Conservation (phyloP, 2,113 vertebrate species). For the Dipodomys merriami region DNA sequence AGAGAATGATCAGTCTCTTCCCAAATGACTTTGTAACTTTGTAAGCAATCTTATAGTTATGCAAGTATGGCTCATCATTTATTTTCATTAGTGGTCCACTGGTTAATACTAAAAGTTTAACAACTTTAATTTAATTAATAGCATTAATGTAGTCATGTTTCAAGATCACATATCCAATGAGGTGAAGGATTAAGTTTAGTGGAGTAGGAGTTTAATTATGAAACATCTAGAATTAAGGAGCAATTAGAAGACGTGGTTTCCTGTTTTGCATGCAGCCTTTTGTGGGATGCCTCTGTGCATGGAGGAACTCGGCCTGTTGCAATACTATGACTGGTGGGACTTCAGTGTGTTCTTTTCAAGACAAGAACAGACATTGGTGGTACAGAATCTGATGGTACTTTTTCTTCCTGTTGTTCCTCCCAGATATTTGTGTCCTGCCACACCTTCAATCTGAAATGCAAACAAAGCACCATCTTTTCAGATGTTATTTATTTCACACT, state of each 20-base stretch:
- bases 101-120: background rate
- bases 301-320: background rate
- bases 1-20: background rate
- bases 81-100: background rate
- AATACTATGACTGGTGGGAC: background rate
- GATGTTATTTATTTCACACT: background rate
- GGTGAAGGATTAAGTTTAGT: background rate
- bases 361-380: background rate
- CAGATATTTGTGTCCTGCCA: background rate
- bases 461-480: background rate
- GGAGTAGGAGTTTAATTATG: background rate
- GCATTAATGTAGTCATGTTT: background rate
- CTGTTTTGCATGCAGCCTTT: background rate
- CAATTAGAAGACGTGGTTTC: background rate
- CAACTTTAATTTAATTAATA: conserved; percentile 14
- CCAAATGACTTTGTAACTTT: background rate
- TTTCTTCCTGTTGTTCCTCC: background rate
- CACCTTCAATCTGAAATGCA: conserved; percentile 14
- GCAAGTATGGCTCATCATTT: background rate
- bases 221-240: conserved; percentile 6
- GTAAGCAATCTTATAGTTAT: background rate
- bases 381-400: background rate
- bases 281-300: background rate
- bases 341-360: background rate
- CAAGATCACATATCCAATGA: background rate